Base-by-base conservation (phyloP, 1,140 invertebrate genomes). In the Diorhabda sublineata region DNA sequence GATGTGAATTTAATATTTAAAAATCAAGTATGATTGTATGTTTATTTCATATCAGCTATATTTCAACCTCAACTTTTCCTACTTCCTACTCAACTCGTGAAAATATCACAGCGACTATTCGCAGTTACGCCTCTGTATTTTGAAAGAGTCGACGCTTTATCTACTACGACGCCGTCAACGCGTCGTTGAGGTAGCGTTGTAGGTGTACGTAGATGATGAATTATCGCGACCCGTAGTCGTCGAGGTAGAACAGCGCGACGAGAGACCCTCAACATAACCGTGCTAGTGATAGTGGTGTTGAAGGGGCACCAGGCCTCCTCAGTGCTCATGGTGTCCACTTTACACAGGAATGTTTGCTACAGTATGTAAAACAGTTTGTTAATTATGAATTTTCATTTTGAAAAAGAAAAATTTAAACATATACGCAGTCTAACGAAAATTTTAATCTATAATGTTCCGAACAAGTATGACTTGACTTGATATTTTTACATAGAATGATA, bases 241-340 rank as follows among this genome's bases (percentile, higher is more conserved):
- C 45, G 64, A 61, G 60, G 63, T 69, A 42, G 8, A 47, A 47
- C 66, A 47, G 59, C n/a, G 52, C 6, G 47, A 52, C 47, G 2
- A 52, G 62, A 71, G 52, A 69, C 61, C 66, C 65, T 66, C 63
- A 71, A 68, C 62, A 70, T 69, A 70, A 68, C 61, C 41, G 61
- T 60, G 47, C 59, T 64, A 47, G 58, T 45, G 57, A 26, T 61
- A 69, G 67, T 59, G 58, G 68, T 52, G 68, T 62, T 11, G 66
- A 64, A 61, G 63, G 60, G 70, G 73, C 73, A 52, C 68, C 63
- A 60, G 56, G 73, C 73, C 73, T 74, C 70, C 68, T 66, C 68
- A 64, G 71, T 71, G 73, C 70, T 67, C 73, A 74, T 74, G 73
- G 67, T 71, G 68, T 72, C 73, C 70, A 56, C 68, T 70, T 61